These are phyloP conservation scores for Pteromalus puparum DNA, from an alignment of 1,140 invertebrate species.

Conservation along the genomic window DNA sequence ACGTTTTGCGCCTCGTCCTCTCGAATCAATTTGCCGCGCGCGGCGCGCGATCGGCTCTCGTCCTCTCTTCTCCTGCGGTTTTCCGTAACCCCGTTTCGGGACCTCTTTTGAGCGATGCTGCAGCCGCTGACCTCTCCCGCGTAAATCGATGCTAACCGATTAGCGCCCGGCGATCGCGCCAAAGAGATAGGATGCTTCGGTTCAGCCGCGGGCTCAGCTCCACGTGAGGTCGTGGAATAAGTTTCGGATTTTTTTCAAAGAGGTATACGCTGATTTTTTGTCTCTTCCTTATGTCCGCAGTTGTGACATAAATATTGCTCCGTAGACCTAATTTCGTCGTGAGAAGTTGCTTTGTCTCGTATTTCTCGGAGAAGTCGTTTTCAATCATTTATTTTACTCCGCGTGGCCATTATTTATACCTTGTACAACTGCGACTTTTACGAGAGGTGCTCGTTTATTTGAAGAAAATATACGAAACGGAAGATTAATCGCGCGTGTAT, in stretches of 20 bases:
- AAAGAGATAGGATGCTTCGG: not conserved
- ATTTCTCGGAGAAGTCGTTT: too few species aligned
- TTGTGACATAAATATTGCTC: too few species aligned
- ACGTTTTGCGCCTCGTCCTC: not conserved
- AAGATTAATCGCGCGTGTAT: too few species aligned
- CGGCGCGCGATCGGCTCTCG: not conserved
- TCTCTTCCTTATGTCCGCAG: not conserved
- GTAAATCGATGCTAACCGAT: slow-evolving; percentile 46
- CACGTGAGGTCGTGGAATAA: not conserved
- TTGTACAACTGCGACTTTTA: too few species aligned
- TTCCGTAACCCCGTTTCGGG: slow-evolving; percentile 46
- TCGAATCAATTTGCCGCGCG: slow-evolving; percentile 40
- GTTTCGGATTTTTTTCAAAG: not conserved
- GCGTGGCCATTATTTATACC: too few species aligned
- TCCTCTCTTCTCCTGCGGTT: slow-evolving; percentile 25
- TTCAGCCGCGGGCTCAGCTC: not conserved
- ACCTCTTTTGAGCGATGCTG: slow-evolving; percentile 27
- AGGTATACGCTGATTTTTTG: not conserved
- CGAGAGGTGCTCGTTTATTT: too few species aligned
- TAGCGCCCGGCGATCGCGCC: not conserved
- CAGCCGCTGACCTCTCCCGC: slow-evolving; percentile 29
- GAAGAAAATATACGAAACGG: too few species aligned
- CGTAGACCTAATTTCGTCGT: too few species aligned
- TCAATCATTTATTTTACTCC: too few species aligned
- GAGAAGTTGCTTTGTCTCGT: too few species aligned